phyloP scores from a whole-genome alignment of 1,140 invertebrate genomes.

The Drosophila bipectinata region DNA sequence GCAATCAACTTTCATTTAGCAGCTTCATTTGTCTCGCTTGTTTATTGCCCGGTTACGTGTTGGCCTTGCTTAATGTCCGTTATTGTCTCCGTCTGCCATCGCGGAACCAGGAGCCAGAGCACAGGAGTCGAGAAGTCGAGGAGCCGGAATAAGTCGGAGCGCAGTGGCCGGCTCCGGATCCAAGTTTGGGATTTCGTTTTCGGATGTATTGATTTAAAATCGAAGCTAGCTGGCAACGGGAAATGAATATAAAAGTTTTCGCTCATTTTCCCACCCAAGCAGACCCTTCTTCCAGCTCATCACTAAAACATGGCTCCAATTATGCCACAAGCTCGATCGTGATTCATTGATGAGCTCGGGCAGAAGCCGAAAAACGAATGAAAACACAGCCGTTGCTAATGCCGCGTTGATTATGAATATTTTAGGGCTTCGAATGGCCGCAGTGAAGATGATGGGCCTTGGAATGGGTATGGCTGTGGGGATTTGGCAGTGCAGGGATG shows the following conservation, averaged over 20 bases:
- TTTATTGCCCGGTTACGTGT: slow-evolving; percentile 80
- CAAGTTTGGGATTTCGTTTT: slow-evolving; percentile 13
- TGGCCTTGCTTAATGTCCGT: slow-evolving; percentile 76
- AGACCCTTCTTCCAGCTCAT: slow-evolving; percentile 20
- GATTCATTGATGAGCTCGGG: slow-evolving; percentile 49
- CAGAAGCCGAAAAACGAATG: slow-evolving; percentile 43
- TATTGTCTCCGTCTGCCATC: slow-evolving; percentile 54
- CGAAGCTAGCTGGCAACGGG: background rate
- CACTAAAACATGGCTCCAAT: slow-evolving; percentile 64
- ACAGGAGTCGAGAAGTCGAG: slow-evolving; percentile 8
- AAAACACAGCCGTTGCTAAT: slow-evolving; percentile 60
- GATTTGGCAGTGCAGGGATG: slow-evolving; percentile 2
- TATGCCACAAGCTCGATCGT: slow-evolving; percentile 43
- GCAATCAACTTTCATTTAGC: slow-evolving; percentile 82
- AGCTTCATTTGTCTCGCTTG: slow-evolving; percentile 81
- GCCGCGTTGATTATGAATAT: slow-evolving; percentile 79
- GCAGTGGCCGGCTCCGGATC: slow-evolving; percentile 8
- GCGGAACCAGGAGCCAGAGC: background rate
- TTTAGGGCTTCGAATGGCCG: slow-evolving; percentile 45
- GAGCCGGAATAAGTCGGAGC: slow-evolving; percentile 15
- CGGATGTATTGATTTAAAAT: slow-evolving; percentile 40
- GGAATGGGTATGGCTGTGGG: slow-evolving; percentile 28
- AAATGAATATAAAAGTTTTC: background rate
- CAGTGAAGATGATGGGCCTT: slow-evolving; percentile 23
- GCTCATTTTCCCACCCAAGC: background rate